Base-by-base conservation (phyloP, 2,113 vertebrate species). In the Hystrix brachyura region DNA sequence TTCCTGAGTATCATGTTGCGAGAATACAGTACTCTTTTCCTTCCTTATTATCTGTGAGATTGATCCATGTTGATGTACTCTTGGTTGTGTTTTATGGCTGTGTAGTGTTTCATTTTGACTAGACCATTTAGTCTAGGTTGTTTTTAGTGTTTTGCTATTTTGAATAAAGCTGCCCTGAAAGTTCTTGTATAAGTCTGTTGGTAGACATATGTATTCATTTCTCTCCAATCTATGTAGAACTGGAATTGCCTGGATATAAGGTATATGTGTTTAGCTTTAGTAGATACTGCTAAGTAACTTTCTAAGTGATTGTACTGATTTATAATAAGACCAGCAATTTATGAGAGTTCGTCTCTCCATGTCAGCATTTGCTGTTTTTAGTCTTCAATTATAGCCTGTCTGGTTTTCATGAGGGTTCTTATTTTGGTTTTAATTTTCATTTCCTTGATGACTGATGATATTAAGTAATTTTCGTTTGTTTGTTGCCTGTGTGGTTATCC, bases 41-140 rank as follows among this genome's bases (percentile, higher is more conserved):
- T 92, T 87, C 64, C 72, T 93, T 91, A 12, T 87, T 79, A 59
- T 59, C 27, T 96, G 38, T 71, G 43, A 72, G 38, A 81, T 94
- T 86, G 38, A 79, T 87, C 32, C 38, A 69, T 25, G 64, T 86
- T 76, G n/a, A 4, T 74, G 3, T 17, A 9, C 14, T 48, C 29
- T 38, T 57, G 64, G 48, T 51, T 17, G 15, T 32, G 48, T 87
- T 94, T 65, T 64, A 32, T 71, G 81, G 15, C 53, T 90, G 0
- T 94, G 19, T 96, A 85, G 13, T 86, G 43, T 93, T 88, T 89
- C 3, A n/a, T 98, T 85, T 94, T 94, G 34, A 78, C 62, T 85
- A 92, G 78, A 85, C 18, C 8, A 53, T 92, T 74, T 71, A 67
- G 48, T 93, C 34, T 84, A 5, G 25, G 29, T 94, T 92, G 29